phyloP scores from a whole-genome alignment of 2,113 vertebrate species.

The Pterocles burchelli region DNA sequence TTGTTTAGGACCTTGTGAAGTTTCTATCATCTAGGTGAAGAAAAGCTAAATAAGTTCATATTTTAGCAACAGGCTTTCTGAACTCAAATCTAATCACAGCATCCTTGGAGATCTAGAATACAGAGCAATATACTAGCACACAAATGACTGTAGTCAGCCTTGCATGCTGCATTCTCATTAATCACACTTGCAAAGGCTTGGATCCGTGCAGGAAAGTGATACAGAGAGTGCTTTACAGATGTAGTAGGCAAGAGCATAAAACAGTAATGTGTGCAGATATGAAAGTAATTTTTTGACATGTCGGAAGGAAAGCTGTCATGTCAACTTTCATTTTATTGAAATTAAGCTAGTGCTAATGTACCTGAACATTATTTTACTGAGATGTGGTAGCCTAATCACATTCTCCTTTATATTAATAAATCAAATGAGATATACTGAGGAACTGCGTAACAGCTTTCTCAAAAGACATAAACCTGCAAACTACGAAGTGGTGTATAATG shows the following conservation, averaged over 20 bases:
- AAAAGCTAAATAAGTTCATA: background rate
- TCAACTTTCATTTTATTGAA: slow-evolving; percentile 39
- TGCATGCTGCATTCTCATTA: background rate
- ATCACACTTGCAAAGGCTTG: background rate
- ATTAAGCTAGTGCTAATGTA: slow-evolving; percentile 31
- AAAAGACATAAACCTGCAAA: background rate
- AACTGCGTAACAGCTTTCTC: background rate
- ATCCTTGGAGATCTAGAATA: background rate
- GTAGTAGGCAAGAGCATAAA: background rate
- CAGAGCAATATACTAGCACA: background rate
- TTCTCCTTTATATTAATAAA: slow-evolving; percentile 59
- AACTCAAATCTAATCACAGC: background rate
- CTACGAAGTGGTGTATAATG: background rate
- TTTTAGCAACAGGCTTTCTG: background rate
- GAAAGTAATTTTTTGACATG: background rate
- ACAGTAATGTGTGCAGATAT: background rate
- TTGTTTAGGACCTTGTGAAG: background rate
- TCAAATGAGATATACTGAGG: slow-evolving; percentile 4
- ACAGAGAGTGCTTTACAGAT: background rate
- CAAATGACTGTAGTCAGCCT: background rate
- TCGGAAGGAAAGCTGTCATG: slow-evolving; percentile 1
- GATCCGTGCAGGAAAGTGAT: background rate
- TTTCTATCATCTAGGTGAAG: background rate
- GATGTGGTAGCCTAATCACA: slow-evolving; percentile 29
- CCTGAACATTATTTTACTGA: slow-evolving; percentile 47